A percentile compares a stretch with the other conserved stretches of the same genome.
Evolutionary conservation across 2,888 invertebrate genomes (phyloP).

Genomic region (Torymus tubicola): DNA sequence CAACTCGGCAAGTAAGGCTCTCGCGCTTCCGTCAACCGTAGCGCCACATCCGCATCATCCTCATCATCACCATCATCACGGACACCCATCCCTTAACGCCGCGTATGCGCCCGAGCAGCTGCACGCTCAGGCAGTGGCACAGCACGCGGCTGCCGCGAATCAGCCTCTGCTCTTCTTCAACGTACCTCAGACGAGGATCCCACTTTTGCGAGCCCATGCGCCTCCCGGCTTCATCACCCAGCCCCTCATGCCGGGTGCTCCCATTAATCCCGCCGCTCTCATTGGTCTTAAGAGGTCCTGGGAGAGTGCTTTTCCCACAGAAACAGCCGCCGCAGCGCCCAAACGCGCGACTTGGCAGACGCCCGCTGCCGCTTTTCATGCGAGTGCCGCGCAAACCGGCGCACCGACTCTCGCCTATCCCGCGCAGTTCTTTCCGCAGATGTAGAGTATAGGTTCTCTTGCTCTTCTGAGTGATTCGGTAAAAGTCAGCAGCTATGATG

Average conservation of each 20-base stretch:
- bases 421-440: constrained; percentile 78
- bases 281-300: constrained; percentile 82
- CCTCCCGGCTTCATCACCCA: constrained; percentile 71
- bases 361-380: constrained; percentile 72
- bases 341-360: constrained; percentile 73
- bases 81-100: constrained; percentile 65
- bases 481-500: neutral
- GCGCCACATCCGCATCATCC: constrained; percentile 69
- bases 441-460: constrained; percentile 58
- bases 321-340: constrained; percentile 65
- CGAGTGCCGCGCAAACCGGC: constrained; percentile 66
- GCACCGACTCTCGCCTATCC: constrained; percentile 78
- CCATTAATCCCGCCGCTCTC: constrained; percentile 75
- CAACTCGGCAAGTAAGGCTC: constrained; percentile 67
- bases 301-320: constrained; percentile 84
- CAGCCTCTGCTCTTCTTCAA: constrained; percentile 73
- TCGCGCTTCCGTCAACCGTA: constrained; percentile 77
- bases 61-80: constrained; percentile 63
- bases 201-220: constrained; percentile 61
- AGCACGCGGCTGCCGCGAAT: constrained; percentile 79
- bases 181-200: constrained; percentile 65
- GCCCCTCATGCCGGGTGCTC: constrained; percentile 68
- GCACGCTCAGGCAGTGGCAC: constrained; percentile 67
- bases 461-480: no score
- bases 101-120: constrained; percentile 54